These are phyloP conservation scores for Actinia tenebrosa DNA, from an alignment of 64 coral and sea anemone genomes.

Conservation along the genomic window DNA sequence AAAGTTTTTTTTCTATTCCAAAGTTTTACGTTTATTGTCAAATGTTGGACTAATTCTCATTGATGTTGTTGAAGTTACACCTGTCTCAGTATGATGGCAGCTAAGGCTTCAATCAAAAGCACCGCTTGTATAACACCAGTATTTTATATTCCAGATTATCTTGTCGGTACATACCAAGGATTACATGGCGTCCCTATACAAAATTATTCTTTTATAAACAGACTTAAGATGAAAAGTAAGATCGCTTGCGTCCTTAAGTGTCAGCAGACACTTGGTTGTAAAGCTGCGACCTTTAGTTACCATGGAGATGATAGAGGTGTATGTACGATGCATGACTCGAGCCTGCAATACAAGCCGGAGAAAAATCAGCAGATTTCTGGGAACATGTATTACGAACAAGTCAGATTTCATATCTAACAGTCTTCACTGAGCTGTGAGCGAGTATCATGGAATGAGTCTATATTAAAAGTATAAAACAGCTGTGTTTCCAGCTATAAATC, in stretches of 20 bases:
- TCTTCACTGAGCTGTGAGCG: too few species aligned
- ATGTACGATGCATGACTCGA: not conserved
- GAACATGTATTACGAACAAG: not conserved
- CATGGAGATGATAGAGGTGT: not conserved
- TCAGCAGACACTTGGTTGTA: conserved; percentile 2
- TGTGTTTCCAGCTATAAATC: too few species aligned
- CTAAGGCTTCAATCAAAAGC: too few species aligned
- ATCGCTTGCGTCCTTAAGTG: not conserved
- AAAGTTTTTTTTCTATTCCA: too few species aligned
- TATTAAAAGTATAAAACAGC: too few species aligned
- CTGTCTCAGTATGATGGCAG: too few species aligned
- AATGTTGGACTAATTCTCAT: too few species aligned
- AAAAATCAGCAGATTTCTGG: not conserved
- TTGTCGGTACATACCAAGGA: not conserved
- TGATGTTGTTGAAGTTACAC: too few species aligned
- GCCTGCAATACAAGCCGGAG: not conserved
- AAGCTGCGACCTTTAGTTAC: not conserved
- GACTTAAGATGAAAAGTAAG: not conserved
- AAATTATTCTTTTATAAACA: not conserved
- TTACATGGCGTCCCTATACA: not conserved
- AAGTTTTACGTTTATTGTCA: too few species aligned
- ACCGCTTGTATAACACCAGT: not conserved
- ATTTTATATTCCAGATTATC: not conserved
- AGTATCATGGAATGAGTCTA: too few species aligned
- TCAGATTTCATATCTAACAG: not conserved